Evolutionary conservation across 2,113 vertebrate genomes (phyloP), one percentile per base, ranked within the genome.

Genomic region (Ranitomeya variabilis): DNA sequence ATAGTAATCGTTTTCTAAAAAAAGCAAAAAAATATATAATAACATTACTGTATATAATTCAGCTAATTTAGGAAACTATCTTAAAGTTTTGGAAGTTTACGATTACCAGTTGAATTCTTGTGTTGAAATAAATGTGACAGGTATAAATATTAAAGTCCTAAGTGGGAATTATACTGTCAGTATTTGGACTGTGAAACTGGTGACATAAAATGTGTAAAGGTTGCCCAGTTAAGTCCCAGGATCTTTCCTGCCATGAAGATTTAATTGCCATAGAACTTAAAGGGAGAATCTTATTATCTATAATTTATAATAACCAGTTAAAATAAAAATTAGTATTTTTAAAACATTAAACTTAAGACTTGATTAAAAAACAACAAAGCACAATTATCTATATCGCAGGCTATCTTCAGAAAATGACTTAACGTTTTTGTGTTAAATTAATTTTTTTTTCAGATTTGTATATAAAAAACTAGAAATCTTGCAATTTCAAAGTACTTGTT

Each of bases 111-210:
- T 64, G 0, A 51, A 14, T 62, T 64, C 9, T 64, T 66, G 60
- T 64, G 0, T 55, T 21, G 31, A 82, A 82, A 82, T 45, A 82
- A 82, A 82, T 21, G 31, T 82, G 80, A 82, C 80, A 51, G 60
- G 19, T 62, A 83, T 83, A n/a, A 83, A 66, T 83, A 83, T 52
- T 83, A 45, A 83, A 66, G 21, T n/a, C 9, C 7, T 83, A n/a
- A n/a, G 12, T 51, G 80, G 80, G 80, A 83, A 83, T 83, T 83
- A 45, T 15, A 45, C 80, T 83, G 60, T 83, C 80, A 66, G 80
- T n/a, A 14, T n/a, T 5, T 51, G 31, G 6, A 66, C 37, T 83
- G 19, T 45, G 45, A 64, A 69, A 15, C 12, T 10, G 31, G 26
- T 52, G 81, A 83, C 37, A 83, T 9, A 3, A 37, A 37, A 7